Evolutionary conservation across 1,140 invertebrate species (phyloP), one percentile per base, ranked within the genome.

Genomic region (Paracyclopina nana): DNA sequence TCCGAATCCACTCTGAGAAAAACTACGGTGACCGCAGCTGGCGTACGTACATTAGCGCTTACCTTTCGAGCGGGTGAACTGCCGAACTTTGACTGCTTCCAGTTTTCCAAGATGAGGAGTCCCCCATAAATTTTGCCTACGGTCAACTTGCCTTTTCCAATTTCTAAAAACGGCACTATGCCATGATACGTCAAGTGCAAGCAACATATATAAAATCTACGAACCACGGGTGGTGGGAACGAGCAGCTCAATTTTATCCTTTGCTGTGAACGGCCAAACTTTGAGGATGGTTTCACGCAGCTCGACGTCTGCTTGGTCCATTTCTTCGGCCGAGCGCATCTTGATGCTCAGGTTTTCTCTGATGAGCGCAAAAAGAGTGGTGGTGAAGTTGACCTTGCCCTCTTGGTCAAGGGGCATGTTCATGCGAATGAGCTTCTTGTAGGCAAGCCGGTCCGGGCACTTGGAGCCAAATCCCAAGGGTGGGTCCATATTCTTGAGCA

Each of bases 401-500:
- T 96, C 85, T 42, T 77, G 78, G 60, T 91, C 85, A 52, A 99
- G 70, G 6, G 95, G 95, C 92, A 97, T 97, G 68, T 98, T 98
- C 94, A 98, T 98, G 60, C 92, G 75, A 61, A 97, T 97, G 53
- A 97, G 71, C 70, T 95, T 96, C 68, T 95, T 94, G 69, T 97
- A 99, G 24, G 95, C 95, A 59, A 99, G 71, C 60, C 92, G 75
- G 69, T 95, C 95, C 28, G 95, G 95, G 73, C 95, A 99, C 67
- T 99, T 99, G 68, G 95, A 91, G 50, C 95, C 95, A 71, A 99
- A 99, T 54, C 95, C 95, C 63, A 99, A 73, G 18, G 95, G 95
- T 20, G 95, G 95, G 70, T 97, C 92, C 81, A 99, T 97, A 65
- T 97, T 97, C 68, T 95, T 82, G 58, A 99, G 70, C 94, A 99